Evolutionary conservation across 2,888 invertebrate species (phyloP).

Genomic region (Hemithea aestivaria): DNA sequence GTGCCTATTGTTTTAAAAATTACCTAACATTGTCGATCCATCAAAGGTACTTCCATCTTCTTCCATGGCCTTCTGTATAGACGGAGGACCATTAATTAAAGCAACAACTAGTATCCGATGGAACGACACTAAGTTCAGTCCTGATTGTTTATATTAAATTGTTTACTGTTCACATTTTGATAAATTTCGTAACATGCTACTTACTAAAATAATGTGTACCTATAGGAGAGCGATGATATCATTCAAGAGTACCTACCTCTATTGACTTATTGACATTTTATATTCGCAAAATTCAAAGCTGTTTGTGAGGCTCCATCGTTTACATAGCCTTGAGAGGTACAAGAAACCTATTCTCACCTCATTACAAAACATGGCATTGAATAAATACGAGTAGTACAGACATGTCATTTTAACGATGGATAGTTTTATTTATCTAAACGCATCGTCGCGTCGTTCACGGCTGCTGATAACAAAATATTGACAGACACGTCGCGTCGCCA

Average conservation of each 20-base stretch:
- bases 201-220: not conserved
- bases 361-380: conserved; percentile 20
- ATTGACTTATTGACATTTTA: conserved; percentile 6
- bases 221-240: conserved; percentile 9
- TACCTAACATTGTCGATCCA: too few species aligned
- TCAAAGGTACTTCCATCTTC: too few species aligned
- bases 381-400: conserved; percentile 3
- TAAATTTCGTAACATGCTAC: too few species aligned
- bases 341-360: conserved; percentile 9
- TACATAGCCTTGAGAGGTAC: conserved; percentile 8
- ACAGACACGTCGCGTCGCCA: conserved; percentile 1
- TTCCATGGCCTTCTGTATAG: too few species aligned
- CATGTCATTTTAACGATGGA: conserved; percentile 13
- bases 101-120: too few species aligned
- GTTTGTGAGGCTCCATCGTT: conserved; percentile 5
- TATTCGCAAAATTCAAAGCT: conserved; percentile 10
- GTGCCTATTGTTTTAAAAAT: too few species aligned
- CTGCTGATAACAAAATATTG: conserved; percentile 14
- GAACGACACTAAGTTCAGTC: too few species aligned
- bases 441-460: conserved; percentile 4
- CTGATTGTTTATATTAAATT: too few species aligned
- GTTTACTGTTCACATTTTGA: too few species aligned
- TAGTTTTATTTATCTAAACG: conserved; percentile 13
- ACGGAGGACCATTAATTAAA: too few species aligned
- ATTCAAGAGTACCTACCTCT: too few species aligned